Evolutionary conservation across 2,888 invertebrate species (phyloP).

Genomic region (Pelosia muscerda): DNA sequence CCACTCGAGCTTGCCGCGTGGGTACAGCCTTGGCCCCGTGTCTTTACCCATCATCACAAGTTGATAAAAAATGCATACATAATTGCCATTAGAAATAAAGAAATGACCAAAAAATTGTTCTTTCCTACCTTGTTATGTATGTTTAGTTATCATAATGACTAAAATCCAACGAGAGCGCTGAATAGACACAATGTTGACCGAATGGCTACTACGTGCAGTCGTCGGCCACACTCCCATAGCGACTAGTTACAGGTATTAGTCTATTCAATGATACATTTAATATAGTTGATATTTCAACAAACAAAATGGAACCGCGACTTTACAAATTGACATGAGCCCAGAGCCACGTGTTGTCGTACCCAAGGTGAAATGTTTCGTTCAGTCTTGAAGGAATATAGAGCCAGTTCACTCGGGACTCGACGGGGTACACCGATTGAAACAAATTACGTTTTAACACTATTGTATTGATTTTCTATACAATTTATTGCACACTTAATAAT

Average conservation of each 20-base stretch:
- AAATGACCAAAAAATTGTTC: background rate
- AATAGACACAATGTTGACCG: constrained; percentile 10
- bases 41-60: constrained; percentile 10
- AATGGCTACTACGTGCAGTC: background rate
- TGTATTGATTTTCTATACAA: constrained; percentile 77
- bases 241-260: constrained; percentile 41
- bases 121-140: background rate
- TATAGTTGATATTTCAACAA: constrained; percentile 50
- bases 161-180: background rate
- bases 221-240: constrained; percentile 11
- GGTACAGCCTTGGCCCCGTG: constrained; percentile 10
- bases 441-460: constrained; percentile 72
- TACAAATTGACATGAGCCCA: constrained; percentile 80
- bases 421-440: constrained; percentile 74
- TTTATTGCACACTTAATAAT: constrained; percentile 83
- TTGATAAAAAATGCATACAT: constrained; percentile 5
- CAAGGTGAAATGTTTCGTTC: constrained; percentile 79
- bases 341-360: constrained; percentile 68
- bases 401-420: constrained; percentile 72
- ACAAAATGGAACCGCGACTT: constrained; percentile 57
- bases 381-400: constrained; percentile 79
- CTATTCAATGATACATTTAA: constrained; percentile 56
- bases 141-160: background rate
- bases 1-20: constrained; percentile 10
- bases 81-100: background rate